phyloP scores from a whole-genome alignment of 2,113 vertebrate genomes.

The Salvator merianae region DNA sequence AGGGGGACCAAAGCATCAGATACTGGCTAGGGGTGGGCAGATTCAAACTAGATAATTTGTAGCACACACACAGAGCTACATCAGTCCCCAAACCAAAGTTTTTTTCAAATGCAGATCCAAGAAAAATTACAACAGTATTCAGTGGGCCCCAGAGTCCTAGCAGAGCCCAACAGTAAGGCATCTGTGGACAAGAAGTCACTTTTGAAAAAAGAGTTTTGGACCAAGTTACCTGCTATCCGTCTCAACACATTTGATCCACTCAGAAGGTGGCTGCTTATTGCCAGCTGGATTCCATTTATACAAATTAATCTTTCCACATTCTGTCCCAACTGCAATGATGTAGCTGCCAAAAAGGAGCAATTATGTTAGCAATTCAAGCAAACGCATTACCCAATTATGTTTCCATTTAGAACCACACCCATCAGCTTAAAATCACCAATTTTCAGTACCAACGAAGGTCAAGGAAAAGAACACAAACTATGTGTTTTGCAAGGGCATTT shows the following conservation, averaged over 20 bases:
- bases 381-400: background rate
- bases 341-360: constrained; percentile 74
- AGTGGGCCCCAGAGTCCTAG: background rate
- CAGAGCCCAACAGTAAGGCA: background rate
- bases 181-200: background rate
- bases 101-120: too few relatives aligned
- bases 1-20: too few relatives aligned
- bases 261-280: constrained; percentile 68
- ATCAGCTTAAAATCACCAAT: background rate
- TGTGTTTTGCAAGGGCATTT: too few relatives aligned
- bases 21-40: too few relatives aligned
- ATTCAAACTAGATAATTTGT: too few relatives aligned
- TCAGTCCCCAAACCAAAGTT: too few relatives aligned
- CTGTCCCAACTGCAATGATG: constrained; percentile 88
- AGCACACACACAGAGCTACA: too few relatives aligned
- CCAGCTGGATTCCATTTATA: constrained; percentile 83
- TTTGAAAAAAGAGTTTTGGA: constrained; percentile 14
- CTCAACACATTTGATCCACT: constrained; percentile 83
- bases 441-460: background rate
- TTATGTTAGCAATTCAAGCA: background rate
- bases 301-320: constrained; percentile 85
- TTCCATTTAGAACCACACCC: background rate
- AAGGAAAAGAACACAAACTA: background rate
- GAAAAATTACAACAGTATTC: background rate
- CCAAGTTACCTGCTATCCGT: constrained; percentile 83